phyloP scores from a whole-genome alignment of 2,888 invertebrate genomes.

The Drosophila gaucha region DNA sequence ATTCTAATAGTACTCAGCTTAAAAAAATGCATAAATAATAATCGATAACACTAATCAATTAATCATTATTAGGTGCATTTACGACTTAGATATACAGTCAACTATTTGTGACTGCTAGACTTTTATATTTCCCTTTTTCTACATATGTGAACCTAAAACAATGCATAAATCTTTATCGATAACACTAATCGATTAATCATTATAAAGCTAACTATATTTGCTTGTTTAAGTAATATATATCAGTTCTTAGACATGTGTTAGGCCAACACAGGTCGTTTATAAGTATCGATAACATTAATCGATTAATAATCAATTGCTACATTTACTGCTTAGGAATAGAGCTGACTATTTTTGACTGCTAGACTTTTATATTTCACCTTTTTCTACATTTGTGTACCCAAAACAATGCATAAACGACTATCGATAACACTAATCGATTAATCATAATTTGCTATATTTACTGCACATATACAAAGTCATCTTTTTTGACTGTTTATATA shows the following conservation, averaged over 20 bases:
- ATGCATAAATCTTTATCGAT: not conserved
- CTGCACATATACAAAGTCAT: too few relatives aligned
- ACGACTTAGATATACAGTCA: not conserved
- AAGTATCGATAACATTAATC: not conserved
- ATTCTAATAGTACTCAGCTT: too few relatives aligned
- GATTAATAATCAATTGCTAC: not conserved
- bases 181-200: not conserved
- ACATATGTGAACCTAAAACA: not conserved
- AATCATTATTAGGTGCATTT: not conserved
- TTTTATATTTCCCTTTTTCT: not conserved
- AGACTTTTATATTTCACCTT: not conserved
- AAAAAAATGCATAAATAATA: not conserved
- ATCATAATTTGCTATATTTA: slow-evolving; percentile 2
- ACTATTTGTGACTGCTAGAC: not conserved
- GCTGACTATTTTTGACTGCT: not conserved
- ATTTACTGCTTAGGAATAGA: not conserved
- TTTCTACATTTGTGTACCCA: too few relatives aligned
- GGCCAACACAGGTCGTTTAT: too few relatives aligned
- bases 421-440: slow-evolving; percentile 6
- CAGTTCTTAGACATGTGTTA: too few relatives aligned
- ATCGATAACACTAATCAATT: not conserved
- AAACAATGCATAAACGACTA: not conserved
- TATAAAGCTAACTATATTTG: not conserved
- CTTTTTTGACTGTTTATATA: not conserved
- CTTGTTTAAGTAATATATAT: too few relatives aligned